Conservation (phyloP, 53 echinoderm and acorn worm species). For the Echinarachnius parma region DNA sequence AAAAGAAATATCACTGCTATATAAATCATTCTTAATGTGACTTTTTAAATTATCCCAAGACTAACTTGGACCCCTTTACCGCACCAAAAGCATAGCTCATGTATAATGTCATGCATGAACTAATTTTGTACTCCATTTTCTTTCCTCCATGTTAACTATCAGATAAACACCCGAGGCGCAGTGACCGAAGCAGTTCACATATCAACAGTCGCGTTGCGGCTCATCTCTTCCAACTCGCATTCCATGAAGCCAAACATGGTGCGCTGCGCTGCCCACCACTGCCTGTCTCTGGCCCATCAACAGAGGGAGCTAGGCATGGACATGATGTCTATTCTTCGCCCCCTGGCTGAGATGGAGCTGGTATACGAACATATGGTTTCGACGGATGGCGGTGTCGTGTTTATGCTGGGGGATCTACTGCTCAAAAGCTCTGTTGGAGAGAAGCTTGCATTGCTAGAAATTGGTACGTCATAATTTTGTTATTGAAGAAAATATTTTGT, state of each 20-base stretch:
- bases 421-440: slow-evolving; percentile 11
- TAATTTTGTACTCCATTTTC: too few relatives aligned
- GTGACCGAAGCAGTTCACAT: slow-evolving; percentile 24
- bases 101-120: too few relatives aligned
- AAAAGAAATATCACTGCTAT: too few relatives aligned
- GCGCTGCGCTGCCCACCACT: neutral
- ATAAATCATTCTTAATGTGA: too few relatives aligned
- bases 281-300: slow-evolving; percentile 17
- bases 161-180: slow-evolving; percentile 2
- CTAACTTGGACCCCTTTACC: too few relatives aligned
- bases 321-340: neutral
- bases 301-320: slow-evolving; percentile 14
- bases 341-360: neutral
- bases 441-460: neutral
- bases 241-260: neutral
- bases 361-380: neutral
- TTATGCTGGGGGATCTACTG: slow-evolving; percentile 10
- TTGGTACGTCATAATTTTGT: neutral
- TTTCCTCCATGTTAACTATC: neutral
- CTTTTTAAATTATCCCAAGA: too few relatives aligned
- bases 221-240: neutral
- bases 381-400: neutral
- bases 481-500: too few relatives aligned
- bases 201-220: neutral
- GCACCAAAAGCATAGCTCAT: too few relatives aligned